Conservation (phyloP, 2,797 vertebrate genomes). For the Microctenopoma lineatum region DNA sequence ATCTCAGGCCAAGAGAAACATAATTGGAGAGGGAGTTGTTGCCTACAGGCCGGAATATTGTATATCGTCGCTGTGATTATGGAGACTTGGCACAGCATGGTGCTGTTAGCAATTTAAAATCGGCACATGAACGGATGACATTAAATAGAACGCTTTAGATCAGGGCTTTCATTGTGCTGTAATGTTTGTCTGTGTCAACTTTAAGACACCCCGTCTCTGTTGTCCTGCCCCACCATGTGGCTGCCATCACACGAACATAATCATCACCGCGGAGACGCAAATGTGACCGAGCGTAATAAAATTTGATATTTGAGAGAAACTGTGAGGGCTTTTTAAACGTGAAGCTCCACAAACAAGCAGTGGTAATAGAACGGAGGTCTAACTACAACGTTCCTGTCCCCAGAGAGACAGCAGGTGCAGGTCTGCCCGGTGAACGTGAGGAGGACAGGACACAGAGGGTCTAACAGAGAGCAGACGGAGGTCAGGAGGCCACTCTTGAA, state of each 20-base stretch:
- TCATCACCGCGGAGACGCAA: slow-evolving; percentile 35
- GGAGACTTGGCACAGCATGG: slow-evolving; percentile 65
- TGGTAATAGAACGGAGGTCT: not conserved
- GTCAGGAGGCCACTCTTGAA: slow-evolving; percentile 5
- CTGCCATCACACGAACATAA: slow-evolving; percentile 40
- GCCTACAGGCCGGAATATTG: slow-evolving; percentile 68
- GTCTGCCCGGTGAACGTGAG: not conserved
- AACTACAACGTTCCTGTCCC: not conserved
- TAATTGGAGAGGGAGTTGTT: slow-evolving; percentile 73
- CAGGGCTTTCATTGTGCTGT: slow-evolving; percentile 47
- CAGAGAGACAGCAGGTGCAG: not conserved
- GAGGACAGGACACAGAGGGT: not conserved
- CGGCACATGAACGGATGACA: slow-evolving; percentile 59
- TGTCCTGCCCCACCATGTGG: slow-evolving; percentile 27
- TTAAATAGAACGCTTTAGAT: slow-evolving; percentile 65
- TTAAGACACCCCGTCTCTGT: slow-evolving; percentile 55
- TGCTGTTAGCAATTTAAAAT: slow-evolving; percentile 64
- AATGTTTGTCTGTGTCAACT: slow-evolving; percentile 59
- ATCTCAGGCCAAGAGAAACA: slow-evolving; percentile 74
- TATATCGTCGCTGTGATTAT: slow-evolving; percentile 70
- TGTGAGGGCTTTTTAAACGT: not conserved
- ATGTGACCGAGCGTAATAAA: slow-evolving; percentile 16
- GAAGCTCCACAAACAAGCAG: not conserved
- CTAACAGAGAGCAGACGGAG: not conserved
- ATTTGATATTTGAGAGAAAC: slow-evolving; percentile 16